Evolutionary conservation across 2,113 vertebrate species (phyloP), one percentile per base, ranked within the genome.

Genomic region (Caranx melampygus): DNA sequence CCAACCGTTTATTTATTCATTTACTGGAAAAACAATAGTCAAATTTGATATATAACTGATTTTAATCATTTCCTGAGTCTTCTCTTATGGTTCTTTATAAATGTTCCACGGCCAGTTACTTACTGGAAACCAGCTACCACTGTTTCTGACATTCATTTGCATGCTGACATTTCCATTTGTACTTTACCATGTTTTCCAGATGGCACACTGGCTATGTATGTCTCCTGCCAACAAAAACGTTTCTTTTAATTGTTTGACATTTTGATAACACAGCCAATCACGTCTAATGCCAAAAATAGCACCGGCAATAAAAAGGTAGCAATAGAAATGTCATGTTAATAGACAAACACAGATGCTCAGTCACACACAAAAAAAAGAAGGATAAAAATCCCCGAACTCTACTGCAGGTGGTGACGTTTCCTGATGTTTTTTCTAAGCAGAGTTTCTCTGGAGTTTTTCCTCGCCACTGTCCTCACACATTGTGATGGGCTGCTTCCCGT

Each of bases 401-500:
- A 8, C 55, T 70, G 57, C 83, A 85, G 69, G 89, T 87, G 83
- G 55, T 62, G 68, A 51, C 2, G 11, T 76, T 85, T 77, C 76
- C 84, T 61, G 33, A 42, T 55, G 74, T 82, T 81, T 85, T 84
- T 85, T 82, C 87, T 84, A 76, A 83, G 83, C 66, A 45, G 21
- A 70, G 71, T 47, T 64, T 71, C 78, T 67, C 81, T 47, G 20
- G 54, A 45, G 81, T 40, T 82, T 82, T 81, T 67, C 55, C 75
- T 86, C 60, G 12, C 78, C 80, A 51, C 69, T 83, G 80, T 90
- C 88, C 86, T 81, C 88, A 84, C 84, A 88, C 85, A 88, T 87
- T 88, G 86, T 87, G 70, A 63, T 20, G 20, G 63, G 72, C 77
- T n/a, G 73, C 78, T 92, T 93, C 93, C 92, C 88, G 88, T 89